Evolutionary conservation across 2,888 invertebrate species (phyloP), one percentile per base, ranked within the genome.

Genomic region (Microdon myrmicae): DNA sequence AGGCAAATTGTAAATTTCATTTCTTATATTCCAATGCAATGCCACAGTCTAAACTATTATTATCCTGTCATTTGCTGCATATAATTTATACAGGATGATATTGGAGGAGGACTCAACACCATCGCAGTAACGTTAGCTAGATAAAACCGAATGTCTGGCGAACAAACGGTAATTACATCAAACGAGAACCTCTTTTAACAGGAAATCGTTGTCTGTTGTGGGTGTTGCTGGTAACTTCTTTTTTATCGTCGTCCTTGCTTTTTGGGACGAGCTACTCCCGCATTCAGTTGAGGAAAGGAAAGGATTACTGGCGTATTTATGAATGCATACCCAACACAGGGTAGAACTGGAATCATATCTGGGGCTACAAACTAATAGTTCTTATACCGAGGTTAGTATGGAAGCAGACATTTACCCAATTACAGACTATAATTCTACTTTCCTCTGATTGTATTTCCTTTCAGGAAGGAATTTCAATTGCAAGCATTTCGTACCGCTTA

Each of bases 121-220:
- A 64, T 58, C 53, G 64, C 64, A 64, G 58, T 64, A 58, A 64
- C n/a, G n/a, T n/a, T n/a, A n/a, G n/a, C 58, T 35, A 51, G 64
- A 64, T 64, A 64, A 64, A 47, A 38, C 45, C 32, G 47, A 47
- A 39, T 47, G 51, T 43, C 58, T 34, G 53, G 64, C 58, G 53
- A 64, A 64, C 64, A 58, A 64, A 47, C 58, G 64, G 64, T 64
- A 64, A 64, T 64, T 64, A 64, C 64, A 64, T 64, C 43, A 58
- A 23, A 53, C 51, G 47, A 53, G 64, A 64, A 32, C 64, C 58
- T 51, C 58, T 64, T 43, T n/a, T 51, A 58, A 53, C 58, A 37
- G 64, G 64, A 64, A 53, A 39, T 43, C 31, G 39, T 44, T 58
- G 58, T 64, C 64, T 64, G 47, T 47, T 26, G n/a, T n/a, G n/a